Conservation (phyloP, 2,113 vertebrate species). For the Gadus chalcogrammus region DNA sequence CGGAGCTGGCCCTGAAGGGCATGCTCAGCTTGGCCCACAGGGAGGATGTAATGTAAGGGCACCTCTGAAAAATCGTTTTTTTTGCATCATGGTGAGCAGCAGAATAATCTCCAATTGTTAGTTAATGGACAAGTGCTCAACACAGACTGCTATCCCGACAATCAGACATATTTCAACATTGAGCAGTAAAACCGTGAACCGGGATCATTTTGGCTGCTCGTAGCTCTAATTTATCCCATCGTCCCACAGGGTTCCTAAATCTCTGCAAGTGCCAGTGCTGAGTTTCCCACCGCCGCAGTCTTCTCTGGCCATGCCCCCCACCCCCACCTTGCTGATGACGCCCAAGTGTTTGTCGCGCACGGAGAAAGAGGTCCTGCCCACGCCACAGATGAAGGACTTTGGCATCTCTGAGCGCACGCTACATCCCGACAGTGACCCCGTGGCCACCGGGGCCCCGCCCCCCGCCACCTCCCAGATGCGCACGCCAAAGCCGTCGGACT, state of each 20-base stretch:
- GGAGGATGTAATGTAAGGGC: too few relatives aligned
- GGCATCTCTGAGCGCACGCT: slow-evolving; percentile 81
- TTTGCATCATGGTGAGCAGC: too few relatives aligned
- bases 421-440: slow-evolving; percentile 85
- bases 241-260: slow-evolving; percentile 21
- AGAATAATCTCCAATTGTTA: too few relatives aligned
- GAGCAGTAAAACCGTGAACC: too few relatives aligned
- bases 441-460: slow-evolving; percentile 69
- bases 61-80: too few relatives aligned
- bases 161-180: too few relatives aligned
- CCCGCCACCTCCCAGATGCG: slow-evolving; percentile 7
- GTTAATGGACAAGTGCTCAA: too few relatives aligned
- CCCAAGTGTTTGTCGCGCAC: slow-evolving; percentile 76
- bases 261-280: slow-evolving; percentile 33
- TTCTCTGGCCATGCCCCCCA: not conserved
- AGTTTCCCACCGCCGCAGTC: slow-evolving; percentile 37
- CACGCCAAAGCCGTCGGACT: slow-evolving; percentile 81
- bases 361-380: slow-evolving; percentile 55
- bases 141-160: too few relatives aligned
- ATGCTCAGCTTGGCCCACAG: slow-evolving; percentile 24
- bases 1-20: slow-evolving; percentile 72
- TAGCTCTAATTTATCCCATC: too few relatives aligned
- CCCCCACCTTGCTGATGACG: slow-evolving; percentile 64
- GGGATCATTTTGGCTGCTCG: too few relatives aligned
- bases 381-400: slow-evolving; percentile 81